Percentiles rank a stretch among this genome's conserved stretches.
Conservation (phyloP, 2,113 vertebrate genomes). For the Neolamprologus tretocephalus region DNA sequence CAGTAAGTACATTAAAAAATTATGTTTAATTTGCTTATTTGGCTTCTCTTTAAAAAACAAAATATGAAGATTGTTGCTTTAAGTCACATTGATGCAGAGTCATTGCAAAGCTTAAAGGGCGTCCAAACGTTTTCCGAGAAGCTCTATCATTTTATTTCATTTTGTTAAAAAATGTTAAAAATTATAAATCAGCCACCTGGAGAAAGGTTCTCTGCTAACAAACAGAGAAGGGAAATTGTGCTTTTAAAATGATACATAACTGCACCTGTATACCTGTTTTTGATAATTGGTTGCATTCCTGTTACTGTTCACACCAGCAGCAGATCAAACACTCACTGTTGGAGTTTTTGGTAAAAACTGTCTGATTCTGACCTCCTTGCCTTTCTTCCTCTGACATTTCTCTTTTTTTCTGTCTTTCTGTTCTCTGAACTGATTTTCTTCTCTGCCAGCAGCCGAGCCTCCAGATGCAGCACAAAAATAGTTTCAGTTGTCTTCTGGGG, state of each 20-base stretch:
- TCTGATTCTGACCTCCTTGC: slow-evolving; percentile 6
- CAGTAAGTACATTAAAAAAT: background rate
- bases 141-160: background rate
- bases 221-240: background rate
- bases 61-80: background rate
- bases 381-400: slow-evolving; percentile 21
- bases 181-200: background rate
- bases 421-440: background rate
- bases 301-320: background rate
- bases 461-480: slow-evolving; percentile 27
- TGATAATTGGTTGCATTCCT: background rate
- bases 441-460: background rate
- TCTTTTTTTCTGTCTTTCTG: background rate
- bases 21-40: background rate
- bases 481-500: background rate
- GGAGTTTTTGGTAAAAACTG: background rate
- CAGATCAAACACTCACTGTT: background rate
- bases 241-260: background rate
- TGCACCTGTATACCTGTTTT: background rate
- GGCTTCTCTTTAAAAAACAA: background rate
- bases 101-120: background rate
- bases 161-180: background rate
- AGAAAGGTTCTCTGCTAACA: background rate
- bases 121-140: background rate
- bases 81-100: background rate